phyloP scores from a whole-genome alignment of 2,888 invertebrate genomes.

The Euzetes globulus region DNA sequence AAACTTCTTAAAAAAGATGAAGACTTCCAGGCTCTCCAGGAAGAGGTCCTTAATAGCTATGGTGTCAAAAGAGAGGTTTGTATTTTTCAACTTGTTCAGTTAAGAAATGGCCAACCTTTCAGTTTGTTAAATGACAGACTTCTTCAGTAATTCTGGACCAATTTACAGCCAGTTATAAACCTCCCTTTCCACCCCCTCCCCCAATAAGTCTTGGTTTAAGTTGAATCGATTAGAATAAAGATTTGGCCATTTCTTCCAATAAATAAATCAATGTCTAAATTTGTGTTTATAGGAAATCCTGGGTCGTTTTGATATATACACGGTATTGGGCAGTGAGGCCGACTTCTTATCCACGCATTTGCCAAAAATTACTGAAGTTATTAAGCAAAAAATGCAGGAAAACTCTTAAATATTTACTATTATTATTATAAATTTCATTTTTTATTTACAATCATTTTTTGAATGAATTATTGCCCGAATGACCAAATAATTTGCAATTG shows the following conservation, averaged over 20 bases:
- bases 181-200: too few species aligned
- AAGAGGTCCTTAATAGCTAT: conserved; percentile 20
- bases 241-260: too few species aligned
- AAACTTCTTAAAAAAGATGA: conserved; percentile 28
- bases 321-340: conserved; percentile 16
- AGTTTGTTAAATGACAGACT: too few species aligned
- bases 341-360: conserved; percentile 32
- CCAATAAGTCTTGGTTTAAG: too few species aligned
- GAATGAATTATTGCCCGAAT: too few species aligned
- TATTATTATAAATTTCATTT: background rate
- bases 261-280: too few species aligned
- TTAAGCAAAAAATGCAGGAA: background rate
- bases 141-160: too few species aligned
- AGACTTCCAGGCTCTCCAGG: conserved; percentile 17
- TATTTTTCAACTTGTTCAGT: too few species aligned
- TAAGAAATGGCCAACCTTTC: too few species aligned
- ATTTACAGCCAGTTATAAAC: too few species aligned
- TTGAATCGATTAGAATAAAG: too few species aligned
- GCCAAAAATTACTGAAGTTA: conserved; percentile 1
- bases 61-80: conserved; percentile 27
- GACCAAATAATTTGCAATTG: too few species aligned
- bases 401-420: background rate
- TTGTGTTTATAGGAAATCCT: conserved; percentile 26
- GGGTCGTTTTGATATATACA: conserved; percentile 31
- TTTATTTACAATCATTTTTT: background rate